Base-by-base conservation (phyloP, 2,113 vertebrate genomes). In the Charadrius vociferus region DNA sequence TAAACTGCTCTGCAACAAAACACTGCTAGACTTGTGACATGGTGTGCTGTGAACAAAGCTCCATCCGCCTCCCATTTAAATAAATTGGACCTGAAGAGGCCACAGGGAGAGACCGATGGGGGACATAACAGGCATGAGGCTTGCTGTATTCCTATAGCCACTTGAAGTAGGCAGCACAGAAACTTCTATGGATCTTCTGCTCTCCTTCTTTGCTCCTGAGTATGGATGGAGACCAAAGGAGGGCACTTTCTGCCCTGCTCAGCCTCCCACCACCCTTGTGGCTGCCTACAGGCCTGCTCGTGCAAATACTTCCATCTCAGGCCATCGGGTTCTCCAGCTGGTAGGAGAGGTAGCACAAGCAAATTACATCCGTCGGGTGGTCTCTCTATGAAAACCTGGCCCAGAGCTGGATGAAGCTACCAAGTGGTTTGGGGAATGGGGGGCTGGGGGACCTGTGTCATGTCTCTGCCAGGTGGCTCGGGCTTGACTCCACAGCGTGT, bases 81-180 rank as follows among this genome's bases (percentile, higher is more conserved):
- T 55, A 95, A 93, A 89, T 24, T 11, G 27, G 84, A 70, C 56
- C 61, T 84, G 83, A 78, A 67, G 92, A 83, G 68, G 56, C 81
- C 50, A n/a, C 52, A 41, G 61, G 80, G 88, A 84, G 32, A 67
- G 59, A 66, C 34, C 10, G 14, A 55, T 18, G 24, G 12, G 37
- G 47, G 27, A 81, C 39, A 36, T 45, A 86, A 66, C 11, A 24
- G 49, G 43, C 49, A 26, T 9, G 49, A 74, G 52, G 43, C 53
- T 68, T 68, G 34, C 17, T 3, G 1, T 61, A 22, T 59, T 80
- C 47, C 47, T 81, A 0, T 22, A 47, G 34, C 59, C 62, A 18
- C 73, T 78, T 72, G 52, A 74, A 71, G 65, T 20, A 86, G 36
- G 27, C 1, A 0, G 45, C 32, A 65, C 7, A 58, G 90, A 83